Percentiles rank a stretch among this genome's conserved stretches.
Conservation (phyloP, 2,797 vertebrate genomes). For the Myoxocephalus aenaeus region DNA sequence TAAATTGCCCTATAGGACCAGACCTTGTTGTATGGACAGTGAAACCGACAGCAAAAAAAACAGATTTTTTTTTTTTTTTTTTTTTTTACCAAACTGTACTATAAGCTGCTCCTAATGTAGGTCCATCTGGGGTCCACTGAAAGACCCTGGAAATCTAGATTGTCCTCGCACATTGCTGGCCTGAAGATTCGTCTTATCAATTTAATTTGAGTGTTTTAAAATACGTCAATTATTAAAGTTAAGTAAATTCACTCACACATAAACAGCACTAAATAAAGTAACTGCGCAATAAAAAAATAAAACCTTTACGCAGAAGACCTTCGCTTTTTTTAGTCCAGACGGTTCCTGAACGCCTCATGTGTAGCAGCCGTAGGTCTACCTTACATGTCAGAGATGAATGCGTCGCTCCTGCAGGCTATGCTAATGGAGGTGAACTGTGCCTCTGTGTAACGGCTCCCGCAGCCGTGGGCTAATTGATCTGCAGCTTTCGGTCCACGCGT, state of each 20-base stretch:
- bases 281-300: background rate
- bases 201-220: background rate
- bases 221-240: fast-evolving
- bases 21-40: background rate
- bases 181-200: background rate
- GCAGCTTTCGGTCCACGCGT: conserved; percentile 39
- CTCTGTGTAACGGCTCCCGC: background rate
- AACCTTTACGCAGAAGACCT: background rate
- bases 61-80: too few relatives aligned
- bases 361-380: background rate
- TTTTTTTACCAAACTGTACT: background rate
- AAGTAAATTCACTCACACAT: background rate
- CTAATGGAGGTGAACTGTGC: conserved; percentile 3
- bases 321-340: background rate
- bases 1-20: background rate
- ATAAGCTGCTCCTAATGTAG: background rate
- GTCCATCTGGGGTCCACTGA: background rate
- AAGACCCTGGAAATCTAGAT: background rate
- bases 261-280: background rate
- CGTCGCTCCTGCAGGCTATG: conserved; percentile 7
- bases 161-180: background rate
- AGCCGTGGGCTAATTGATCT: conserved; percentile 48
- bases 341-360: background rate
- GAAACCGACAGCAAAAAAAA: background rate
- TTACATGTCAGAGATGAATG: conserved; percentile 11